Base-by-base conservation (phyloP, 2,888 invertebrate species). In the Syrista parreyssii region DNA sequence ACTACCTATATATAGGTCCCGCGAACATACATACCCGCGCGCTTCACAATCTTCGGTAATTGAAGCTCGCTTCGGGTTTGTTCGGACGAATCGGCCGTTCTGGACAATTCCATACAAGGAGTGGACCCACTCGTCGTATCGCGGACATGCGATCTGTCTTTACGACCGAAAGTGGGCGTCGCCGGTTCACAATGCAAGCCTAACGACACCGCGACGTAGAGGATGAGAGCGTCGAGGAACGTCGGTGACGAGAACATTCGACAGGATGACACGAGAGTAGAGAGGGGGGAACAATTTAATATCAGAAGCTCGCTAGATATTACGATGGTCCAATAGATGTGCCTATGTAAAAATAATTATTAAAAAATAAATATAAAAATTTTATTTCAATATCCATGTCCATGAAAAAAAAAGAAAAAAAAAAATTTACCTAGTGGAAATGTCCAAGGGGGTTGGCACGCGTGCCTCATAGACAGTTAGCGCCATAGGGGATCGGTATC, bases 91-190 rank as follows among this genome's bases (percentile, higher is more conserved):
- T 82, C 84, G 81, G 77, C 76, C 83, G 82, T 84, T 83, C 85
- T 81, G 83, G 81, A 78, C 81, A 87, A 86, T 85, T 84, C 88
- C 88, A 85, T 88, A 88, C 83, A 74, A 74, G 74, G 74, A 74
- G 74, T 30, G 74, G 74, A 74, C 11, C 74, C 71, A 23, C 32
- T 74, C 74, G 74, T 12, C 74, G 85, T 88, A 86, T 88, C 87
- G 83, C 84, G 81, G 84, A 80, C 85, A 83, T 83, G 84, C 87
- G 88, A 88, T 88, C 88, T 88, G 88, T 87, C 87, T 88, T 88
- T 88, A 88, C 86, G 85, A 86, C 84, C 85, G 84, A 88, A 88
- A 88, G 88, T 88, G 88, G 88, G 88, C 88, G 88, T 88, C 84
- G 84, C 78, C 74, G 74, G 71, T 32, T 71, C 31, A 71, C 71